These are phyloP conservation scores for Chrysotoxum bicinctum DNA, from an alignment of 2,888 invertebrate species.

Conservation along the genomic window DNA sequence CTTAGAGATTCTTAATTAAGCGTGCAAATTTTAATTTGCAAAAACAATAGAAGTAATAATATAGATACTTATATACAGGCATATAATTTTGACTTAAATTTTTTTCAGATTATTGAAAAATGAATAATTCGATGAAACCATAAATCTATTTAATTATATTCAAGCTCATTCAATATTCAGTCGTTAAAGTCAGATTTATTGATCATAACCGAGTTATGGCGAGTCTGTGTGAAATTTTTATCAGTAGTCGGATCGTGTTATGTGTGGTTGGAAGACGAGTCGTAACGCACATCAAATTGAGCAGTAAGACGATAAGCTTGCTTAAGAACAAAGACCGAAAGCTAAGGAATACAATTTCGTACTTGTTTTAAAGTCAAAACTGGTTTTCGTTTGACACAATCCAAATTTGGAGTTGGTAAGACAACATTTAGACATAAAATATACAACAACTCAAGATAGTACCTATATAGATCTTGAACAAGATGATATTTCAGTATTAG, in stretches of 20 bases:
- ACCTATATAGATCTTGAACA: no score
- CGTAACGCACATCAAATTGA: not conserved
- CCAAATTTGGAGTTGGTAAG: no score
- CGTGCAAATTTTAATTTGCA: not conserved
- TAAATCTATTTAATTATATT: not conserved
- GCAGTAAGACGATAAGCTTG: no score
- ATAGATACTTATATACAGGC: not conserved
- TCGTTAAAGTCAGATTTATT: not conserved
- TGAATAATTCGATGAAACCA: not conserved
- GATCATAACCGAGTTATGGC: not conserved
- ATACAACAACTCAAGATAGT: no score
- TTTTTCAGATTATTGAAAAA: not conserved
- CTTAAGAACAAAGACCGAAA: no score
- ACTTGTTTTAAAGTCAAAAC: no score
- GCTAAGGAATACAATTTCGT: no score
- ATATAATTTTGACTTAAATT: not conserved
- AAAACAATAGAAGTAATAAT: not conserved
- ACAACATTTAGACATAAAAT: no score
- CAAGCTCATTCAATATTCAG: not conserved
- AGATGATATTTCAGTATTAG: no score
- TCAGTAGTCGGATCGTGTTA: not conserved
- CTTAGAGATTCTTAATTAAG: not conserved
- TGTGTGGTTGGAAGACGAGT: not conserved
- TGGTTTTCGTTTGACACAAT: no score
- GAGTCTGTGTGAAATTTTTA: not conserved